phyloP scores from a whole-genome alignment of 1,140 invertebrate genomes.

The Panagrolaimus sp. region DNA sequence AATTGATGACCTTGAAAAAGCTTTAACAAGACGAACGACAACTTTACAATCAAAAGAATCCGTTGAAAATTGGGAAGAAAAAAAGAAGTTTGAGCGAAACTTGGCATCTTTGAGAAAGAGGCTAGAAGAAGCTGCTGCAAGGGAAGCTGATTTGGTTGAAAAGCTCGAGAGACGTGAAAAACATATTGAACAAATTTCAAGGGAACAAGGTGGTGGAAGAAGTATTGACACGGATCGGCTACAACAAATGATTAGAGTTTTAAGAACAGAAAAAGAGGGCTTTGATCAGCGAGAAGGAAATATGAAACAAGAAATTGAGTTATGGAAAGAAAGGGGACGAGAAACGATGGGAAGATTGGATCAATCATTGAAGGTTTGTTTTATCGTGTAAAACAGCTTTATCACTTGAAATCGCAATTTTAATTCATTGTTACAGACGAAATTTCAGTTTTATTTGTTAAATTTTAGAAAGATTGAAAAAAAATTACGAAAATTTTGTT shows the following conservation, averaged over 20 bases:
- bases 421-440: too few relatives aligned
- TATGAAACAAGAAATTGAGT: background rate
- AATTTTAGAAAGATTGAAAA: too few relatives aligned
- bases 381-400: background rate
- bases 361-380: background rate
- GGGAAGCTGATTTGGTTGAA: slow-evolving; percentile 21
- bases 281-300: background rate
- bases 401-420: too few relatives aligned
- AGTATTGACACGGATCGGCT: background rate
- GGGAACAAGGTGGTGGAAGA: background rate
- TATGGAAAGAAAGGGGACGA: background rate
- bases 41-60: slow-evolving; percentile 14
- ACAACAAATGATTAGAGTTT: background rate
- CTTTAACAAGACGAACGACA: slow-evolving; percentile 17
- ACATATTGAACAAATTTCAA: slow-evolving; percentile 30
- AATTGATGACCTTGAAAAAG: slow-evolving; percentile 20
- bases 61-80: slow-evolving; percentile 27
- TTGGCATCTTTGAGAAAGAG: slow-evolving; percentile 14
- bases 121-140: slow-evolving; percentile 9
- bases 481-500: background rate
- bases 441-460: too few relatives aligned
- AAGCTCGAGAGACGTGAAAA: slow-evolving; percentile 23
- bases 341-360: background rate
- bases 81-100: slow-evolving; percentile 19
- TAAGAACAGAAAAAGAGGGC: background rate